Base-by-base conservation (phyloP, 2,113 vertebrate genomes). In the Pelecanoides urinatrix region DNA sequence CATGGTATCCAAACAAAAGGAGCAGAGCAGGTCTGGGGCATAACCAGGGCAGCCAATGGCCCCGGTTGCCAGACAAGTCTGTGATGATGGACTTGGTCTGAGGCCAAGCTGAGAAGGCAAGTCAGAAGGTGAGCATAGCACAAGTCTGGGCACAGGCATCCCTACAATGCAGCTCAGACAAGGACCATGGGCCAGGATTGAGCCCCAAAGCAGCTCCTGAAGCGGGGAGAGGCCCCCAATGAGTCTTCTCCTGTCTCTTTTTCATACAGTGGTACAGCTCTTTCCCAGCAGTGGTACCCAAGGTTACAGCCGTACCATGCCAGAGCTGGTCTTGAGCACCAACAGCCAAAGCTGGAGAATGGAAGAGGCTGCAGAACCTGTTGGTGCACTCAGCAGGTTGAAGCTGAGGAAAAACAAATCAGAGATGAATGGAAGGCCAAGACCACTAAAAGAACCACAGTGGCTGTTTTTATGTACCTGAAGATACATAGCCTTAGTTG, bases 201-300 rank as follows among this genome's bases (percentile, higher is more conserved):
- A 65, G 22, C 12, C 12, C 78, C 72, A 45, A 90, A 63, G 13
- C 47, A 84, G 47, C 34, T 84, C n/a, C 16, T 1, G 10, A 22
- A 17, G 25, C 3, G 2, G 27, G 15, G 7, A 12, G 9, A 29
- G 23, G 4, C 7, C 23, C 10, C 11, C 19, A 42, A 0, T 0
- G 0, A 71, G 55, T 22, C 25, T 55, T 16, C 14, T 74, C 18
- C 34, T 32, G 47, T 6, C 20, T 38, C 25, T 78, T 73, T 68
- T 7, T 82, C 45, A 47, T 17, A 22, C 18, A 58, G 11, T 15
- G 40, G 40, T 40, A 40, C 40, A 40, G 40, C 11, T 77, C 18
- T 90, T 85, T 50, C n/a, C 23, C 11, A 45, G 50, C 4, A 36
- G 27, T n/a, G 62, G 16, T 10, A 44, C 4, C 21, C 17, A 53